Evolutionary conservation across 2,797 vertebrate genomes (phyloP).

Genomic region (Columba guinea): DNA sequence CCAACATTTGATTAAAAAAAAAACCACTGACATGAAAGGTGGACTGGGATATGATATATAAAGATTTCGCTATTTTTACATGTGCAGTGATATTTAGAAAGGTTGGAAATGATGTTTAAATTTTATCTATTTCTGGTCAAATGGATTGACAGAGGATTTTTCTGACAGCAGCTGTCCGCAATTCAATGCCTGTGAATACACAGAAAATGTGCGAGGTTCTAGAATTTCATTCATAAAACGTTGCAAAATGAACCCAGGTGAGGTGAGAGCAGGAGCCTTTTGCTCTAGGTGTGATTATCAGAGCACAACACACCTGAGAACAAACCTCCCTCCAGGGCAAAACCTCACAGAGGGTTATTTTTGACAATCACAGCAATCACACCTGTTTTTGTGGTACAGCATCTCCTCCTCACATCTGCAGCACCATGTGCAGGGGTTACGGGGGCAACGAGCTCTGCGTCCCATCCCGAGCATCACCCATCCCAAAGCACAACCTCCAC

Average conservation of each 20-base stretch:
- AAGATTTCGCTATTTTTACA: constrained; percentile 45
- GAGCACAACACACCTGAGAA: background rate
- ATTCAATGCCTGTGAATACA: background rate
- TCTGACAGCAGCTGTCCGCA: background rate
- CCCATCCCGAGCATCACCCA: fast-evolving
- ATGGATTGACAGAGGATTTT: constrained; percentile 3
- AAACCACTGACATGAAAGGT: background rate
- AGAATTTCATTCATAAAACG: constrained; percentile 11
- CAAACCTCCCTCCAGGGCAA: background rate
- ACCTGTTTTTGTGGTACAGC: background rate
- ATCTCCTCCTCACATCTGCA: background rate
- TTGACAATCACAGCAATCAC: background rate
- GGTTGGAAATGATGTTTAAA: constrained; percentile 14
- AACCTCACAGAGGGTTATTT: background rate
- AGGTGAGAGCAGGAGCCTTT: background rate
- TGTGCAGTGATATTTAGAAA: constrained; percentile 59
- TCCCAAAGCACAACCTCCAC: background rate
- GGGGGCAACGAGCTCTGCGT: background rate
- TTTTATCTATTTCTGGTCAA: constrained; percentile 18
- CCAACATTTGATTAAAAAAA: background rate
- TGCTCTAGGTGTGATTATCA: fast-evolving
- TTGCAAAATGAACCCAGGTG: background rate
- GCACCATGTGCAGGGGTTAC: background rate
- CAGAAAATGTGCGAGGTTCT: background rate
- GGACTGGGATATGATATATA: background rate